A percentile compares a stretch with the other conserved stretches of the same genome.
These are phyloP conservation scores for Hemichromis elongatus DNA, from an alignment of 2,113 vertebrate species.

Conservation along the genomic window DNA sequence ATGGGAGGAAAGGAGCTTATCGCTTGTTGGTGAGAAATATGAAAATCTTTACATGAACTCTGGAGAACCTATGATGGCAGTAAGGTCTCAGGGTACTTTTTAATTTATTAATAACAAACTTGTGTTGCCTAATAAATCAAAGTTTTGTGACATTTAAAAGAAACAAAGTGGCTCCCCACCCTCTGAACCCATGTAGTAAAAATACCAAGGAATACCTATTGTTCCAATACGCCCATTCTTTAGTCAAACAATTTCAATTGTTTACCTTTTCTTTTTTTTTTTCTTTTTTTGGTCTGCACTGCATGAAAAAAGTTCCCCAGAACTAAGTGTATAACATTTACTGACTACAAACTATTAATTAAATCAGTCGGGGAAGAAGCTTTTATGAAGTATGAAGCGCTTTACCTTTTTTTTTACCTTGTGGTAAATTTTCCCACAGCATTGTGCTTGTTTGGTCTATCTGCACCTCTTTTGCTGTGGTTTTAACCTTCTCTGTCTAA, in stretches of 20 bases:
- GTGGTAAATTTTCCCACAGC: rapidly evolving
- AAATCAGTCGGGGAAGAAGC: rapidly evolving
- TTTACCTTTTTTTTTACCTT: neutral
- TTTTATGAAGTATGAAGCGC: too few relatives aligned
- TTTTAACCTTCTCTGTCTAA: neutral
- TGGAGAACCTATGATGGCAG: neutral
- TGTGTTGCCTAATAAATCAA: constrained; percentile 31
- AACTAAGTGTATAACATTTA: neutral
- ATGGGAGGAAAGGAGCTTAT: neutral
- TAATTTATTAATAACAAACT: neutral
- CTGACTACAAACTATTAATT: neutral
- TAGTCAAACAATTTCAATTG: constrained; percentile 65
- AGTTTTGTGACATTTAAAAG: constrained; percentile 40
- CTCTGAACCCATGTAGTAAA: constrained; percentile 50
- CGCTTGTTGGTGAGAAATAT: neutral
- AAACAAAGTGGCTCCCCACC: constrained; percentile 40
- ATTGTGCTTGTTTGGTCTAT: neutral
- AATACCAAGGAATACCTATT: constrained; percentile 48
- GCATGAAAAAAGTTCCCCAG: constrained; percentile 8
- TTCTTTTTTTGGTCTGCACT: neutral
- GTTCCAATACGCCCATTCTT: constrained; percentile 56
- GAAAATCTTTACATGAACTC: neutral
- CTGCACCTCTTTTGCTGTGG: neutral
- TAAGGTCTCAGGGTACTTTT: neutral
- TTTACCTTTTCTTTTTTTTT: constrained; percentile 2